Base-by-base conservation (phyloP, 2,888 invertebrate species). In the Folsomia candida region DNA sequence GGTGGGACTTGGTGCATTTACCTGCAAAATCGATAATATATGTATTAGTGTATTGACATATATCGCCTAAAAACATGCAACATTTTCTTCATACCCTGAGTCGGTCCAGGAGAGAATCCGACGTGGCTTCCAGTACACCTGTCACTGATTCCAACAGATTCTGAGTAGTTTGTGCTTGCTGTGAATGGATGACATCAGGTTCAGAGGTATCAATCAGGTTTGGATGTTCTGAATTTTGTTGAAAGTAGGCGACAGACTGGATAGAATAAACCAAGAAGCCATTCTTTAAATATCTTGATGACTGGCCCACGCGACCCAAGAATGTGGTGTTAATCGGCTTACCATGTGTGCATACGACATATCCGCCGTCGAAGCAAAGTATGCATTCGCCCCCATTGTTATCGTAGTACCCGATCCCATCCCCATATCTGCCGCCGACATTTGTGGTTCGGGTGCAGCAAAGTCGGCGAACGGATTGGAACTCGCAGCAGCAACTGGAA, bases 41-140 rank as follows among this genome's bases (percentile, higher is more conserved):
- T n/a, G n/a, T n/a, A n/a, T n/a, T n/a, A n/a, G n/a, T n/a, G n/a
- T n/a, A n/a, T n/a, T n/a, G n/a, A n/a, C n/a, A n/a, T n/a, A n/a
- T n/a, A n/a, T n/a, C n/a, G n/a, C n/a, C n/a, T n/a, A n/a, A n/a
- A n/a, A n/a, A n/a, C n/a, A n/a, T n/a, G n/a, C n/a, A n/a, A n/a
- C n/a, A n/a, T n/a, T n/a, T n/a, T n/a, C n/a, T n/a, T n/a, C n/a
- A n/a, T n/a, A n/a, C 91, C 66, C 93, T 91, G 73, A 93, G 88
- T 72, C 93, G 89, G 79, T 93, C 92, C 69, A 94, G 83, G 67
- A 94, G 84, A 81, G 92, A 90, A 2, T 91, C 90, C 79, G 93
- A 93, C 0, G 93, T 91, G 64, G 92, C 91, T 81, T 94, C 93
- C 89, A 94, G 89, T 69, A 92, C 92, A 1, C 92, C 93, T 51